Evolutionary conservation across 2,888 invertebrate genomes (phyloP).

Genomic region (Neelides folsomi): DNA sequence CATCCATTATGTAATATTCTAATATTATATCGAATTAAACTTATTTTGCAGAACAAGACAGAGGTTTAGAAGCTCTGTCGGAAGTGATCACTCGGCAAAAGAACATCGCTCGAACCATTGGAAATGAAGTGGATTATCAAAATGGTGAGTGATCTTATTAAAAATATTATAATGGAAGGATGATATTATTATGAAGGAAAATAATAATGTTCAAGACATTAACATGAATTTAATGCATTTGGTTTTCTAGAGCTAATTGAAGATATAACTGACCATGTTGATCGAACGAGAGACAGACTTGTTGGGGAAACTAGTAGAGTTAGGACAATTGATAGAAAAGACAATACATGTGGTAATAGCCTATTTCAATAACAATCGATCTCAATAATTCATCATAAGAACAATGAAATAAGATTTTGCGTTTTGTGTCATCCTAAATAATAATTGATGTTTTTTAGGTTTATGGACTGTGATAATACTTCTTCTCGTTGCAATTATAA

Average conservation of each 20-base stretch:
- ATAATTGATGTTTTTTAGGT: constrained; percentile 41
- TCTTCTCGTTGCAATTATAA: constrained; percentile 53
- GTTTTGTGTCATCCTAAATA: too few species aligned
- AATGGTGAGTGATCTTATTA: constrained; percentile 48
- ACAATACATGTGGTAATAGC: constrained; percentile 57
- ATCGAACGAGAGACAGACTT: constrained; percentile 54
- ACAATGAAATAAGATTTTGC: not conserved
- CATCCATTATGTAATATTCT: not conserved
- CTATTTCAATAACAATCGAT: too few species aligned
- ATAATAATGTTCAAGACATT: too few species aligned
- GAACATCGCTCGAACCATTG: constrained; percentile 57
- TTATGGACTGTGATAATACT: constrained; percentile 60
- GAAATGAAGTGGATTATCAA: constrained; percentile 60
- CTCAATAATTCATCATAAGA: not conserved
- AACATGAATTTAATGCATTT: too few species aligned
- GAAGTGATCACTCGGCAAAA: constrained; percentile 63
- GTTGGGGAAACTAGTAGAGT: constrained; percentile 54
- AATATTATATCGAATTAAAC: constrained; percentile 4
- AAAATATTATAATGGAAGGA: too few species aligned
- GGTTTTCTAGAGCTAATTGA: constrained; percentile 54
- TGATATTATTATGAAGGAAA: too few species aligned
- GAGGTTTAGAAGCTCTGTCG: constrained; percentile 58
- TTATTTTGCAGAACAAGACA: constrained; percentile 53
- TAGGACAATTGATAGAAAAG: constrained; percentile 50
- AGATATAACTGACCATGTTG: constrained; percentile 58